phyloP scores from a whole-genome alignment of 2,888 invertebrate species.

The Troides oblongomaculatus region DNA sequence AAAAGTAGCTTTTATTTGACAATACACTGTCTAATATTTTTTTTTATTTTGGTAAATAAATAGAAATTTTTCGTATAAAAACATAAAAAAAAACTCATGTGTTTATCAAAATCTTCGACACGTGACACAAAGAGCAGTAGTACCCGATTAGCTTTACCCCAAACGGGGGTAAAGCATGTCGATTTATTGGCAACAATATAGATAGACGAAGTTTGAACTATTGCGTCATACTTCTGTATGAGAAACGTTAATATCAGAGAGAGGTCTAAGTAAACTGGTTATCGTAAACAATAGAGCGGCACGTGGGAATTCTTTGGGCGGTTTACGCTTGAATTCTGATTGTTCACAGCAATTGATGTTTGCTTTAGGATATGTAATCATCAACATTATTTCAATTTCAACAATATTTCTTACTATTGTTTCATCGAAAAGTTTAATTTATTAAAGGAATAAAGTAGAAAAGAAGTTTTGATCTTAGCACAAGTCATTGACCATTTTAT shows the following conservation, averaged over 20 bases:
- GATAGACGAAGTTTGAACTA: constrained; percentile 44
- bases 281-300: constrained; percentile 23
- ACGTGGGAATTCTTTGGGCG: constrained; percentile 13
- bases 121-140: constrained; percentile 55
- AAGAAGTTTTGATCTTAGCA: no score
- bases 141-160: constrained; percentile 60
- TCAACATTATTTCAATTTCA: background rate
- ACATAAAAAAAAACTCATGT: background rate
- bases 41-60: no score
- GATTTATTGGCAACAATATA: constrained; percentile 43
- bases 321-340: background rate
- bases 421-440: no score
- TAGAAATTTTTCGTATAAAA: no score
- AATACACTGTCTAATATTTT: no score
- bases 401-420: no score
- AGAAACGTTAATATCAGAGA: background rate
- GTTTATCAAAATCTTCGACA: constrained; percentile 50
- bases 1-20: no score
- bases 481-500: no score
- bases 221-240: constrained; percentile 17
- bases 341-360: background rate
- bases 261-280: constrained; percentile 4
- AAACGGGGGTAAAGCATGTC: constrained; percentile 58
- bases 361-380: background rate
- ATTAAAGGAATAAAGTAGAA: no score